A percentile compares a stretch with the other conserved stretches of the same genome.
These are phyloP conservation scores for Phrynosoma platyrhinos DNA, from an alignment of 2,113 vertebrate species.

Conservation along the genomic window DNA sequence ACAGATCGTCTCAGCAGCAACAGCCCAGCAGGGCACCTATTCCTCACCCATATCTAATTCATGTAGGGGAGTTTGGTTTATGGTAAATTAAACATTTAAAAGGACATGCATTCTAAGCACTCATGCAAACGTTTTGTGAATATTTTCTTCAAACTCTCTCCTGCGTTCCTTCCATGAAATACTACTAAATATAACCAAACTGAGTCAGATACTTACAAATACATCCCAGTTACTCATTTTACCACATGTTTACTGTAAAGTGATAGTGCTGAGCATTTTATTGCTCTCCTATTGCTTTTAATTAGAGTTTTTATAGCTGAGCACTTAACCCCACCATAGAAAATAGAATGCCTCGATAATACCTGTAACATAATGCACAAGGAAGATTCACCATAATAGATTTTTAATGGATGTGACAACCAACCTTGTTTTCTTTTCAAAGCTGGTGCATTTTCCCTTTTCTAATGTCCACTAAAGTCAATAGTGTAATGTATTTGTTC, in stretches of 20 bases:
- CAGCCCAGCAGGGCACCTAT: not conserved
- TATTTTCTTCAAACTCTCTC: not conserved
- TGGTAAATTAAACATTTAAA: slow-evolving; percentile 6
- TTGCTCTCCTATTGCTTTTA: slow-evolving; percentile 9
- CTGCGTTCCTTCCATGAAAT: slow-evolving; percentile 1
- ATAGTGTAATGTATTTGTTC: not conserved
- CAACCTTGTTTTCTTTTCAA: not conserved
- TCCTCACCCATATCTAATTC: not conserved
- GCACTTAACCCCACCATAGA: slow-evolving; percentile 7
- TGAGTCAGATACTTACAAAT: not conserved
- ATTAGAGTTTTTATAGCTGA: slow-evolving; percentile 21
- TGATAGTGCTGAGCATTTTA: not conserved
- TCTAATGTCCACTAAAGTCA: not conserved
- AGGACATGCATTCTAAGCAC: not conserved
- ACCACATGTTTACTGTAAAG: not conserved
- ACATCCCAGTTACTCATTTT: slow-evolving; percentile 13
- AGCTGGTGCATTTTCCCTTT: not conserved
- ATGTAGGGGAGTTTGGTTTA: not conserved
- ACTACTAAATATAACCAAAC: not conserved
- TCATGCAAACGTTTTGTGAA: not conserved
- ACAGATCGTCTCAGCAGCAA: not conserved
- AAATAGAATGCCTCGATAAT: not conserved
- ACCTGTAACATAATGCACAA: not conserved
- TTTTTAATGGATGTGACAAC: slow-evolving; percentile 8
- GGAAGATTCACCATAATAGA: not conserved